phyloP scores from a whole-genome alignment of 2,888 invertebrate genomes.

The Cheilosia scutellata region DNA sequence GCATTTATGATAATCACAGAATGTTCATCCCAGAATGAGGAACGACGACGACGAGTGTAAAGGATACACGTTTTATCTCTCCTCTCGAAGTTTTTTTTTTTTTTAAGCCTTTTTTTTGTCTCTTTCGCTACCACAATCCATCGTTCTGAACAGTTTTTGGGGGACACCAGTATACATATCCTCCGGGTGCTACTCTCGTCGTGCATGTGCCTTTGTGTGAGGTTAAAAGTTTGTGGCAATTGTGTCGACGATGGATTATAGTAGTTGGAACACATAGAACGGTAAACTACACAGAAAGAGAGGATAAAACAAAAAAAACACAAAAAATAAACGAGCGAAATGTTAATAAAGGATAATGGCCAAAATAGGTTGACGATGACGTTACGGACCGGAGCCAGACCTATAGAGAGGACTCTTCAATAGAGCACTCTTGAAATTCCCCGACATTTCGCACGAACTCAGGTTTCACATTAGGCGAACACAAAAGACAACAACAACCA shows the following conservation, averaged over 20 bases:
- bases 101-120: slow-evolving; percentile 45
- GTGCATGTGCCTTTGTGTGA: slow-evolving; percentile 34
- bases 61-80: slow-evolving; percentile 72
- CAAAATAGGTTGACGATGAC: slow-evolving; percentile 71
- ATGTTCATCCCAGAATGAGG: slow-evolving; percentile 70
- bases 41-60: slow-evolving; percentile 58
- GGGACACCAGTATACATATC: slow-evolving; percentile 22
- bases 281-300: slow-evolving; percentile 54
- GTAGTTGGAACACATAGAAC: slow-evolving; percentile 62
- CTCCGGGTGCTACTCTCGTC: slow-evolving; percentile 9
- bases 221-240: slow-evolving; percentile 73
- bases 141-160: slow-evolving; percentile 31
- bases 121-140: slow-evolving; percentile 53
- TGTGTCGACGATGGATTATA: slow-evolving; percentile 74
- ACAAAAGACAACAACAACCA: slow-evolving; percentile 16
- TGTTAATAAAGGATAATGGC: slow-evolving; percentile 75
- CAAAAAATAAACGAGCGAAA: slow-evolving; percentile 48
- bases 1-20: slow-evolving; percentile 75
- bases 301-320: slow-evolving; percentile 27
- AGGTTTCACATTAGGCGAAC: slow-evolving; percentile 66
- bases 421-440: slow-evolving; percentile 67
- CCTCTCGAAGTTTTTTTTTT: slow-evolving; percentile 40
- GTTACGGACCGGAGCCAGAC: slow-evolving; percentile 35
- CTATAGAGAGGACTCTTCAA: slow-evolving; percentile 48
- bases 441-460: slow-evolving; percentile 70